Base-by-base conservation (phyloP, 2,113 vertebrate species). In the Trogon surrucura region DNA sequence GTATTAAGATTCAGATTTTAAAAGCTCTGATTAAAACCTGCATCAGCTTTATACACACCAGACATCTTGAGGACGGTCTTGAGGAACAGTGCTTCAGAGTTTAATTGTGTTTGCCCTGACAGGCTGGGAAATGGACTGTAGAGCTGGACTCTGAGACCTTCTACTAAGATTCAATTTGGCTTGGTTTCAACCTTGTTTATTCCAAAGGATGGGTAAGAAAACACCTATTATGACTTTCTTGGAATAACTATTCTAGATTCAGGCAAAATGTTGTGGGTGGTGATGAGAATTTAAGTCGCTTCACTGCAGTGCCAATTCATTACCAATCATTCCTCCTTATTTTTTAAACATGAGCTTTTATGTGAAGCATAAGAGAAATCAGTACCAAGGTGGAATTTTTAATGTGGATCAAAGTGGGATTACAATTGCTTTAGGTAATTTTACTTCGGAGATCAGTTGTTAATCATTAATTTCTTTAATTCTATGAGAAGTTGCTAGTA, bases 381-480 rank as follows among this genome's bases (percentile, higher is more conserved):
- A 21, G 32, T 75, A 56, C 8, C 4, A 86, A 0, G 7, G 64
- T 56, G 32, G 57, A 89, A 36, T 23, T 72, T 89, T 79, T 85
- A 72, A 60, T 72, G 57, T 72, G 21, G 50, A 69, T 79, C 30
- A 72, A 69, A 94, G 29, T 61, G 21, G 54, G 91, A 77, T 93
- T 80, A 44, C 29, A 75, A 47, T 77, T 77, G 73, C n/a, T 88
- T 83, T 30, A 48, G 16, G 20, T 72, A 80, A 73, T 91, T 87
- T 85, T 82, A 41, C 44, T 88, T 79, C 88, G 56, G 51, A 29
- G 22, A 66, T 78, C 65, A 48, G 27, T 65, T 74, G 38, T 44
- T 88, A 80, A 53, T 78, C 85, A 92, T 78, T 29, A 30, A 72
- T 88, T 51, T 69, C 36, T 77, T 81, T 54, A 70, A 83, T 96